These are phyloP conservation scores for Oceanites oceanicus DNA, from an alignment of 2,113 vertebrate genomes.

Conservation along the genomic window DNA sequence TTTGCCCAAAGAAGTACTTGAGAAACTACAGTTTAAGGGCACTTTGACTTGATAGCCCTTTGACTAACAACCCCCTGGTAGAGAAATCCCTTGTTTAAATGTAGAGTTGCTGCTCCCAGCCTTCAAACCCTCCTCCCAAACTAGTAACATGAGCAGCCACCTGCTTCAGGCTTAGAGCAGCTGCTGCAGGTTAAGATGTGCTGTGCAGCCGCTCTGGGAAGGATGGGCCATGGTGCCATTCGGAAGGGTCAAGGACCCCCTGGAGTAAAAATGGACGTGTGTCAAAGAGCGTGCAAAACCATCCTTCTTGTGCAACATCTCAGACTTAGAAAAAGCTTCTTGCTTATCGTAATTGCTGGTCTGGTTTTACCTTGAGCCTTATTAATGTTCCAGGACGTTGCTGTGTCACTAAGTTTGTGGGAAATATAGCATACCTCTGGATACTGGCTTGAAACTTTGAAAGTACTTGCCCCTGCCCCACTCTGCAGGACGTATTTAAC, in stretches of 20 bases:
- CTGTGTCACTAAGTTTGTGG: not conserved
- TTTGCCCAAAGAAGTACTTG: slow-evolving; percentile 31
- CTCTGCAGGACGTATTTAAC: not conserved
- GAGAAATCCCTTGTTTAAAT: not conserved
- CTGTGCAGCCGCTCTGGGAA: not conserved
- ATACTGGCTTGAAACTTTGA: not conserved
- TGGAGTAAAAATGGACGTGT: not conserved
- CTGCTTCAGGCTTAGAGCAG: not conserved
- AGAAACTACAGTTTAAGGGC: slow-evolving; percentile 41
- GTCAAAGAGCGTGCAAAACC: not conserved
- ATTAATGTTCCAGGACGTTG: not conserved
- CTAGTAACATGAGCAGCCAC: not conserved
- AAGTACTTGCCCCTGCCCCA: not conserved
- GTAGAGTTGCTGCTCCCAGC: not conserved
- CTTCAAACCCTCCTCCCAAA: not conserved
- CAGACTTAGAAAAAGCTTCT: not conserved
- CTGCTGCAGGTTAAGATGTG: not conserved
- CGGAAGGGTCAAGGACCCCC: not conserved
- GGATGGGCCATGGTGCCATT: accelerated
- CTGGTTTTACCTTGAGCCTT: not conserved
- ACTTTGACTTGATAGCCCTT: not conserved
- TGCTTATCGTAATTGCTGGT: not conserved
- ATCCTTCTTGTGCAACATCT: not conserved
- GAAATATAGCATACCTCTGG: not conserved
- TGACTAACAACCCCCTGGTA: not conserved